Conservation (phyloP, 2,113 vertebrate genomes). For the Diphyllodes magnificus region DNA sequence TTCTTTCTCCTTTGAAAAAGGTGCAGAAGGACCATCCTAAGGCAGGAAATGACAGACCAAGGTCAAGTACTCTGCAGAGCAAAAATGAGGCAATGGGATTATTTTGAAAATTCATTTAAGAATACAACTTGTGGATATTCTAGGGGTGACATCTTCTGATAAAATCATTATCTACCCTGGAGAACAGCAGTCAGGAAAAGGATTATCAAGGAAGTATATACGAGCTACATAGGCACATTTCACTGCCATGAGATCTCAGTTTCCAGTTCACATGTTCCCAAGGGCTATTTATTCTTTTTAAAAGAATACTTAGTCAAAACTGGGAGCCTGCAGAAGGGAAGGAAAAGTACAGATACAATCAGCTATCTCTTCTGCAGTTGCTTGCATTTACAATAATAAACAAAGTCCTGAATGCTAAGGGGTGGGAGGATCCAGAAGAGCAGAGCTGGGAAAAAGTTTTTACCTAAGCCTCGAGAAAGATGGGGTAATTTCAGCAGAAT, state of each 20-base stretch:
- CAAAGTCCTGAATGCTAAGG: constrained; percentile 7
- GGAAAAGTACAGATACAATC: constrained; percentile 38
- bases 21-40: background rate
- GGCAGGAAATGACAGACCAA: constrained; percentile 13
- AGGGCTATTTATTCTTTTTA: constrained; percentile 51
- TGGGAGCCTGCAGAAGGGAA: background rate
- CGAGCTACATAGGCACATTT: constrained; percentile 33
- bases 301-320: constrained; percentile 47
- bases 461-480: background rate
- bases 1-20: background rate
- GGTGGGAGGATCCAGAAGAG: background rate
- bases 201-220: constrained; percentile 38
- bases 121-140: constrained; percentile 31
- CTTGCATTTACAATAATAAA: constrained; percentile 13
- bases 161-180: constrained; percentile 49
- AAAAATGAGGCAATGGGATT: constrained; percentile 20
- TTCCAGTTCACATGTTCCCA: constrained; percentile 49
- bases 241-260: constrained; percentile 28
- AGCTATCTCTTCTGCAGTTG: constrained; percentile 23
- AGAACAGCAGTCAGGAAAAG: constrained; percentile 41
- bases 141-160: constrained; percentile 43
- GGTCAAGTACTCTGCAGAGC: constrained; percentile 27
- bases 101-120: constrained; percentile 40
- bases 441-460: background rate
- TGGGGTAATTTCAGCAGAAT: background rate